Percentiles rank a stretch among this genome's conserved stretches.
Evolutionary conservation across 2,888 invertebrate species (phyloP).

Genomic region (Altica lythri): DNA sequence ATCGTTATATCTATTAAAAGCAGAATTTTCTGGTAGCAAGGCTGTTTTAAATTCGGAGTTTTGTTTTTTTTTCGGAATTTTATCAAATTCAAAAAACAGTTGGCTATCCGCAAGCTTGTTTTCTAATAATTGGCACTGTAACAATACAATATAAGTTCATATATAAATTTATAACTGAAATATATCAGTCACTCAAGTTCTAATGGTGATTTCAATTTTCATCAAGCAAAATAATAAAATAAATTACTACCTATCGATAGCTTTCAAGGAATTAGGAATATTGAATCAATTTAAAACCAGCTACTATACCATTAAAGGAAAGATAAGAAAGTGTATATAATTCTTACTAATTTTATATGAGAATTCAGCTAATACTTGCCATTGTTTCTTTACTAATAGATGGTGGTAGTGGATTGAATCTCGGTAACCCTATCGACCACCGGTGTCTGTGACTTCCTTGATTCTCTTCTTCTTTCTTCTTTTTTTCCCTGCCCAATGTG

Average conservation of each 20-base stretch:
- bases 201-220: too few relatives aligned
- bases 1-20: conserved; percentile 64
- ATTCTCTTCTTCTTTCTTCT: conserved; percentile 60
- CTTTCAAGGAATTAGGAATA: too few relatives aligned
- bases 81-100: conserved; percentile 83
- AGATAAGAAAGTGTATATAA: not conserved
- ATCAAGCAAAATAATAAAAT: too few relatives aligned
- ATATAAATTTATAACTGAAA: not conserved
- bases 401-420: conserved; percentile 73
- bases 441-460: conserved; percentile 64
- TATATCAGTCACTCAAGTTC: too few relatives aligned
- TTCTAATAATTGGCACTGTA: conserved; percentile 68
- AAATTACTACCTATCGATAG: too few relatives aligned
- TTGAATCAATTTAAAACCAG: too few relatives aligned
- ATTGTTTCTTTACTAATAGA: conserved; percentile 80
- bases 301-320: too few relatives aligned
- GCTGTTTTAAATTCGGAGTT: conserved; percentile 75
- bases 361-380: conserved; percentile 64
- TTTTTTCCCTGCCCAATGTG: conserved; percentile 69
- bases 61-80: conserved; percentile 76
- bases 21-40: conserved; percentile 69
- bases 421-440: conserved; percentile 75
- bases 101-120: conserved; percentile 74
- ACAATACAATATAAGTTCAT: conserved; percentile 28
- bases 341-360: not conserved